Evolutionary conservation across 2,888 invertebrate genomes (phyloP).

Genomic region (Nemotelus nigrinus): DNA sequence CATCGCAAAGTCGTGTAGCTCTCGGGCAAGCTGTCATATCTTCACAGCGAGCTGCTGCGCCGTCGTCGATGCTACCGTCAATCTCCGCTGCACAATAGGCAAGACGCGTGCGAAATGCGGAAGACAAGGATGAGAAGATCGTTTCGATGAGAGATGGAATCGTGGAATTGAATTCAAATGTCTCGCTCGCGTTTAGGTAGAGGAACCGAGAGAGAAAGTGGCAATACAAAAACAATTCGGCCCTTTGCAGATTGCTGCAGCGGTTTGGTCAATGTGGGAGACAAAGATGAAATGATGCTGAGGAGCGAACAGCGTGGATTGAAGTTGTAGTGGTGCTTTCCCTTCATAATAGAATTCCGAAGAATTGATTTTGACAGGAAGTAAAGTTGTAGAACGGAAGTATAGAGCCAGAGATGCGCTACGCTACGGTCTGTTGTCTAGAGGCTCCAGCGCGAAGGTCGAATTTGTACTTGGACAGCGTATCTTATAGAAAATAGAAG

Average conservation of each 20-base stretch:
- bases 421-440: too few relatives aligned
- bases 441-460: too few relatives aligned
- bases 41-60: slow-evolving; percentile 4
- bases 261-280: neutral
- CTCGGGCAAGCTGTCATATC: slow-evolving; percentile 2
- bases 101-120: neutral
- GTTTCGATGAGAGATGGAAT: neutral
- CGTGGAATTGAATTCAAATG: too few relatives aligned
- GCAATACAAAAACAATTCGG: slow-evolving; percentile 24
- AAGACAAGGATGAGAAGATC: neutral
- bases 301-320: neutral
- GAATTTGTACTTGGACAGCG: too few relatives aligned
- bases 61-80: slow-evolving; percentile 9
- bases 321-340: too few relatives aligned
- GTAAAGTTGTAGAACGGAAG: too few relatives aligned
- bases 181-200: slow-evolving; percentile 11
- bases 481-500: too few relatives aligned
- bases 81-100: neutral
- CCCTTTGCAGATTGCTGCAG: slow-evolving; percentile 28
- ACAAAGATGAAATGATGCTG: neutral
- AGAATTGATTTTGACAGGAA: too few relatives aligned
- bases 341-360: too few relatives aligned
- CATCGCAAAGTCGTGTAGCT: neutral
- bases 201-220: slow-evolving; percentile 3
- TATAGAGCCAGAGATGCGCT: too few relatives aligned